Base-by-base conservation (phyloP, 2,797 vertebrate genomes). In the Pristis pectinata region DNA sequence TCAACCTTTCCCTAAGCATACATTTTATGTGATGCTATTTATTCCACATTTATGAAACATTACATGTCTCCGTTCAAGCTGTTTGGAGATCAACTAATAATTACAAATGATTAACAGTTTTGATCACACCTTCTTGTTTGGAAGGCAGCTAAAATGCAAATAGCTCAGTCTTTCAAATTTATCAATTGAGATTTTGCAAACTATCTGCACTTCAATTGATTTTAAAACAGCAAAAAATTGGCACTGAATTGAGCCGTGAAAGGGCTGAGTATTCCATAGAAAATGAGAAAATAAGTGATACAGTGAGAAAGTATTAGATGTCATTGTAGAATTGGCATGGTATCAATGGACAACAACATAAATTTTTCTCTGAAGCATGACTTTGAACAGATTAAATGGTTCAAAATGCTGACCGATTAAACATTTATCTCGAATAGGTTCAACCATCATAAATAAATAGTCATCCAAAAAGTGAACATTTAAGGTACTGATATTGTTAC, bases 211-310 rank as follows among this genome's bases (percentile, higher is more conserved):
- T 7, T 22, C 7, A 24, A 49, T 53, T 49, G 24, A 49, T 24
- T 83, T 83, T 30, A 22, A 24, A 27, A 19, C 44, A 83, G 1
- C 17, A 83, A 83, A 49, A 83, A 49, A 83, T 49, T 83, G 44
- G 22, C 80, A 24, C 0, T 24, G 80, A 80, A 80, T 80, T 80
- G 15, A 41, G 77, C 77, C 41, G 34, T 83, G 41, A 49, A 83
- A 49, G 53, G 19, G 19, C 22, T 44, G 22, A 83, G 44, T 37
- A 24, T 83, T 49, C 22, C 22, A 53, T 24, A 49, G 44, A 83
- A 83, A 80, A 83, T 83, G 80, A 49, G 80, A 83, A 83, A 83
- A 7, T 83, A 53, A 83, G 41, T 83, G 80, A 83, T 53, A 44
- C 8, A 53, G 7, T 83, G 22, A 83, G 22, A 24, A 53, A 49